Evolutionary conservation across 2,797 vertebrate genomes (phyloP).

Genomic region (Siniperca undulata): DNA sequence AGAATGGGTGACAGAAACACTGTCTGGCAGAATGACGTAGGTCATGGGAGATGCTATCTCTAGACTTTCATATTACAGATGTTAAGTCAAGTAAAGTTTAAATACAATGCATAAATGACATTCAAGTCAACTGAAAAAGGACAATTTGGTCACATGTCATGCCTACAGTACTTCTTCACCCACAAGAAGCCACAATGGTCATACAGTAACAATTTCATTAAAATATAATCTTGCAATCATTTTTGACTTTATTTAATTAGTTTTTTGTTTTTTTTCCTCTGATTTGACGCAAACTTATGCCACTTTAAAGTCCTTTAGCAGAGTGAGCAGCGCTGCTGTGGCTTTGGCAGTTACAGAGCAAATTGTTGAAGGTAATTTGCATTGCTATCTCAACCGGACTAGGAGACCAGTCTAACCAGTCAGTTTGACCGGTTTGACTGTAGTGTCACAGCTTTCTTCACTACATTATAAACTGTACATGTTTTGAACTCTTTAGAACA

Average conservation of each 20-base stretch:
- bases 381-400: neutral
- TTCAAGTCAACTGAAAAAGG: slow-evolving; percentile 3
- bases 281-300: neutral
- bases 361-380: slow-evolving; percentile 17
- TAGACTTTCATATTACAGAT: slow-evolving; percentile 1
- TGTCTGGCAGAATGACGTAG: neutral
- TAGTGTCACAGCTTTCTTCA: neutral
- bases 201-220: neutral
- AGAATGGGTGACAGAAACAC: neutral
- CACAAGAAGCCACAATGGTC: neutral
- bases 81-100: neutral
- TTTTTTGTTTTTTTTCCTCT: neutral
- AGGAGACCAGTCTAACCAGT: slow-evolving; percentile 28
- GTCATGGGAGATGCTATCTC: neutral
- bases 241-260: neutral
- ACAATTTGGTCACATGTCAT: neutral
- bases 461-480: neutral
- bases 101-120: slow-evolving; percentile 3
- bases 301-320: neutral
- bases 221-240: neutral
- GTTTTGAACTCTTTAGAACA: neutral
- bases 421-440: slow-evolving; percentile 11
- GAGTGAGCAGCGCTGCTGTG: neutral
- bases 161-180: neutral
- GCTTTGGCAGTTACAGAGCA: neutral